phyloP scores from a whole-genome alignment of 2,113 vertebrate genomes.

The Aepyceros melampus region DNA sequence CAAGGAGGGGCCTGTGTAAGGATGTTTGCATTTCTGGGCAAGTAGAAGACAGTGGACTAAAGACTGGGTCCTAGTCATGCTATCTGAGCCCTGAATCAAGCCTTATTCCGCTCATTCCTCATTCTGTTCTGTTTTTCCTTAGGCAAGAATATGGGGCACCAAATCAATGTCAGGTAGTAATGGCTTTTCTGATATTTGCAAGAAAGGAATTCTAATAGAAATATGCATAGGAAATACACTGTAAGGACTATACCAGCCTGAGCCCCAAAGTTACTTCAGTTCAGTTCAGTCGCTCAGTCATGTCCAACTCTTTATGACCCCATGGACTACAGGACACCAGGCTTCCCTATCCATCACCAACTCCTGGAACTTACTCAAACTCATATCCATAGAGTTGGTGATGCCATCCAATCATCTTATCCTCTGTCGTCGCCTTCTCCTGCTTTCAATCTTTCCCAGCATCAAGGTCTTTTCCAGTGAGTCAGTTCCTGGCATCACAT shows the following conservation, averaged over 20 bases:
- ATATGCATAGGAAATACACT: neutral
- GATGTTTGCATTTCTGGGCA: neutral
- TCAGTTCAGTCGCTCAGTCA: neutral
- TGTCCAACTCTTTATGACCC: neutral
- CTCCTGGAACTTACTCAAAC: fast-evolving
- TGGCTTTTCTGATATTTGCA: neutral
- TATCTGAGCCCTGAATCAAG: neutral
- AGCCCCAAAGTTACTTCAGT: too few relatives aligned
- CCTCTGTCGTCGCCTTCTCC: neutral
- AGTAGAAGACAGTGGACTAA: too few relatives aligned
- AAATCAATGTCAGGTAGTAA: neutral
- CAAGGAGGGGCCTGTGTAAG: neutral
- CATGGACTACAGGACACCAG: neutral
- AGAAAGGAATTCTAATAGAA: neutral
- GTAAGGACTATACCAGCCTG: neutral
- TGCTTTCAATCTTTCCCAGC: neutral
- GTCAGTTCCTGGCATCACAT: neutral
- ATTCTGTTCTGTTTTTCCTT: neutral
- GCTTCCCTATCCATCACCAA: neutral
- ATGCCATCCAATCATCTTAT: neutral
- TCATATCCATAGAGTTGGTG: neutral
- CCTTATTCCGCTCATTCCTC: neutral
- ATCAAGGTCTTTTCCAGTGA: neutral
- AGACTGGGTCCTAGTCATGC: too few relatives aligned
- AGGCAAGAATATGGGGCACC: neutral